Conservation (phyloP, 2,797 vertebrate genomes). For the Mallotus villosus region DNA sequence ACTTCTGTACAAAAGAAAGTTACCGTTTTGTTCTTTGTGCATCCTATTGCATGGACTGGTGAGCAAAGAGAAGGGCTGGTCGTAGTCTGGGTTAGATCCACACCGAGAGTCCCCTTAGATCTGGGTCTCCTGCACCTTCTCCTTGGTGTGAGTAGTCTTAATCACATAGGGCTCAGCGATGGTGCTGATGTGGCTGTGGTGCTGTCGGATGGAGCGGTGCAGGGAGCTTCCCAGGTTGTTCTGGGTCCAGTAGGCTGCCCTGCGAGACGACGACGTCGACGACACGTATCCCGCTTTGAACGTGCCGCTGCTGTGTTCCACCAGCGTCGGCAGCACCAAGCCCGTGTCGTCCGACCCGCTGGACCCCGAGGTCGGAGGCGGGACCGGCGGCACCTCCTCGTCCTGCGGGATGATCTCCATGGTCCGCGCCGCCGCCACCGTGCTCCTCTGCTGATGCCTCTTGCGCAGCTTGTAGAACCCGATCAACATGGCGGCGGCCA, state of each 20-base stretch:
- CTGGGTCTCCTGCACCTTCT: slow-evolving; percentile 99
- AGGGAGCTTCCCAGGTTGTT: slow-evolving; percentile 89
- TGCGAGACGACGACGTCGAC: slow-evolving; percentile 62
- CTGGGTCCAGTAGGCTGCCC: slow-evolving; percentile 91
- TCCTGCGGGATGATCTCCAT: slow-evolving; percentile 95
- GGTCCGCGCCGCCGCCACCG: slow-evolving; percentile 88
- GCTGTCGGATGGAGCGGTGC: slow-evolving; percentile 85
- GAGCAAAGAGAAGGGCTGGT: slow-evolving; percentile 60
- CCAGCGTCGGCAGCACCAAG: slow-evolving; percentile 84
- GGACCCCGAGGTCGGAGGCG: slow-evolving; percentile 74
- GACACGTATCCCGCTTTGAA: slow-evolving; percentile 81
- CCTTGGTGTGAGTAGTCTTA: slow-evolving; percentile 93
- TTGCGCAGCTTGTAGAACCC: slow-evolving; percentile 98
- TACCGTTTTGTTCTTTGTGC: slow-evolving; percentile 84
- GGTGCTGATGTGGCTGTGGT: slow-evolving; percentile 81
- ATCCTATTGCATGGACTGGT: slow-evolving; percentile 89
- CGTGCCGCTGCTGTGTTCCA: slow-evolving; percentile 95
- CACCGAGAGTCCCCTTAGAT: slow-evolving; percentile 79
- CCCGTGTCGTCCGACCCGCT: slow-evolving; percentile 85
- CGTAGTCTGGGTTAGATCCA: slow-evolving; percentile 57
- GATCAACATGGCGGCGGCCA: slow-evolving; percentile 95
- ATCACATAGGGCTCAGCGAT: slow-evolving; percentile 89
- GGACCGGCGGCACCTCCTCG: slow-evolving; percentile 85
- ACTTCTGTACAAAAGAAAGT: slow-evolving; percentile 95
- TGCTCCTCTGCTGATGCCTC: slow-evolving; percentile 94